phyloP scores from a whole-genome alignment of 1,140 invertebrate genomes.

The Riptortus pedestris region DNA sequence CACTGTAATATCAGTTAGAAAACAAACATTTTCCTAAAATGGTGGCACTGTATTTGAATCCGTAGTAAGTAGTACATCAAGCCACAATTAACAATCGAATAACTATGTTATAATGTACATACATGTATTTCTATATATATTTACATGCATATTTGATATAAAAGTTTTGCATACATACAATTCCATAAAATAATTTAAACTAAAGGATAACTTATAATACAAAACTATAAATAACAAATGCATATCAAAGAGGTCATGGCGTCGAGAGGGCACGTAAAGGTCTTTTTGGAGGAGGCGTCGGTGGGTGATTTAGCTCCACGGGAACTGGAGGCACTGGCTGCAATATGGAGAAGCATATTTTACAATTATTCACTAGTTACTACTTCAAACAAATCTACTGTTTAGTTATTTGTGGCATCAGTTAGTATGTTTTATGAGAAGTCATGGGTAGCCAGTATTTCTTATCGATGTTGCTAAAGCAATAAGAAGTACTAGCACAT shows the following conservation, averaged over 20 bases:
- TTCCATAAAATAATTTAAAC: neutral
- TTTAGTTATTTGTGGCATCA: neutral
- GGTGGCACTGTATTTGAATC: neutral
- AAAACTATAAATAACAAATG: neutral
- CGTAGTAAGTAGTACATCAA: neutral
- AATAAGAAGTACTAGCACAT: neutral
- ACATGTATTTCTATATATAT: neutral
- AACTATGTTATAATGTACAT: neutral
- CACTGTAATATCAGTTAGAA: neutral
- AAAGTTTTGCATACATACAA: neutral
- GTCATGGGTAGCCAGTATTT: neutral
- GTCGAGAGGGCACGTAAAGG: constrained; percentile 30
- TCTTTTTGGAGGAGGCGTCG: constrained; percentile 48
- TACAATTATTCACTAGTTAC: constrained; percentile 2
- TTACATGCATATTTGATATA: neutral
- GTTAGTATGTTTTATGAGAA: neutral
- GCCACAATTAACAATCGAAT: neutral
- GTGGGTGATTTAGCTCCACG: constrained; percentile 39
- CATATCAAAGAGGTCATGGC: neutral
- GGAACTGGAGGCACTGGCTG: constrained; percentile 37
- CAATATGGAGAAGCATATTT: constrained; percentile 15
- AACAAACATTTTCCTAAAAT: neutral
- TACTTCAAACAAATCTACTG: neutral
- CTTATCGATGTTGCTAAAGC: neutral
- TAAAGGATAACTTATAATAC: neutral